Conservation (phyloP, 1,140 invertebrate species). For the Cherax quadricarinatus region DNA sequence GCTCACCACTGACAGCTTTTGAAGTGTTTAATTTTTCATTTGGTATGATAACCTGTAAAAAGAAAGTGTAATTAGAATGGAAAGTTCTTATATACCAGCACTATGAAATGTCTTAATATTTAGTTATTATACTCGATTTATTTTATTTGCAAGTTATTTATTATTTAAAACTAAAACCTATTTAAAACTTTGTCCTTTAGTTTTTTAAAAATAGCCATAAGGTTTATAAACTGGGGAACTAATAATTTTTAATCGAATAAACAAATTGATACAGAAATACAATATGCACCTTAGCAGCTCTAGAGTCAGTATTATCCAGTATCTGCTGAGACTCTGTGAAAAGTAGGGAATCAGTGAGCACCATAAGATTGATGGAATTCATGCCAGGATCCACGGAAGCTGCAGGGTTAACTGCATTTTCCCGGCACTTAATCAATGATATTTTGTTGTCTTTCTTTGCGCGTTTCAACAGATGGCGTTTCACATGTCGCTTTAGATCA, state of each 20-base stretch:
- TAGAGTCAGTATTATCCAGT: conserved; percentile 21
- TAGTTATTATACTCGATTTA: no score
- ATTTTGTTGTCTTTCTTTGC: conserved; percentile 31
- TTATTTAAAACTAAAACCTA: no score
- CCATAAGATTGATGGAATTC: conserved; percentile 45
- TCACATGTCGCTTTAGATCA: conserved; percentile 47
- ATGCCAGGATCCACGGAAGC: conserved; percentile 17
- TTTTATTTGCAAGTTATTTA: no score
- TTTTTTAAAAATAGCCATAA: no score
- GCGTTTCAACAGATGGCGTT: conserved; percentile 43
- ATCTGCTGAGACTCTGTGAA: conserved; percentile 50
- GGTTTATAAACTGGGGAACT: no score
- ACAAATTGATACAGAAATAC: no score
- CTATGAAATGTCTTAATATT: no score
- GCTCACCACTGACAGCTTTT: conserved; percentile 19
- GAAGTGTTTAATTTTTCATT: conserved; percentile 13
- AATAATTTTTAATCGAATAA: no score
- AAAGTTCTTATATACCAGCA: background rate
- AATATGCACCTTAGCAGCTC: conserved; percentile 5
- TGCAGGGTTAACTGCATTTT: conserved; percentile 1
- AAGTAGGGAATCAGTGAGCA: conserved; percentile 42
- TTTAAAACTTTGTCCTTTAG: no score
- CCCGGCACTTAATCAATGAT: background rate
- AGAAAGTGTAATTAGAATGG: background rate
- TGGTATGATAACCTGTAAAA: conserved; percentile 37